Evolutionary conservation across 2,113 vertebrate genomes (phyloP).

Genomic region (Pelobates fuscus): DNA sequence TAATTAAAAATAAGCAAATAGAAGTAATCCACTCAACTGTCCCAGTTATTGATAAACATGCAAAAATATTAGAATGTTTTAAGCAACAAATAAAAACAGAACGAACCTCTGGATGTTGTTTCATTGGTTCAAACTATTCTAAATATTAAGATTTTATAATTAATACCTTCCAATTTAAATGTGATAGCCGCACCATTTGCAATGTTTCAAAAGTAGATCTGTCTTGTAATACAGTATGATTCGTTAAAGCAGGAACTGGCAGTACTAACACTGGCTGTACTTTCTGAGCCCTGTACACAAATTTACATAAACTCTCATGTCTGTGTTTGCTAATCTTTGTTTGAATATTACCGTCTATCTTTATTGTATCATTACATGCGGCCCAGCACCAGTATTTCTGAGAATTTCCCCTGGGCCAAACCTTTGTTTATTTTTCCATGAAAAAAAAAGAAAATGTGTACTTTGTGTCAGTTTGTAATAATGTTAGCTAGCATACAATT

Average conservation of each 20-base stretch:
- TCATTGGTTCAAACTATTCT: too few species aligned
- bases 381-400: background rate
- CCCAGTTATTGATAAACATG: too few species aligned
- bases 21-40: too few species aligned
- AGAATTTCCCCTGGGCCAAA: constrained; percentile 3
- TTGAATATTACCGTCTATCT: background rate
- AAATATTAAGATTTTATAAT: background rate
- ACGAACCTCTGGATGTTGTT: too few species aligned
- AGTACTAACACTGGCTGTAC: constrained; percentile 24
- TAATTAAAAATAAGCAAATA: too few species aligned
- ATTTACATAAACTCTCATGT: constrained; percentile 2
- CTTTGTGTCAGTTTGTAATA: too few species aligned
- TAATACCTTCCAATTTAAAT: background rate
- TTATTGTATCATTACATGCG: constrained; percentile 2
- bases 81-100: too few species aligned
- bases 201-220: background rate
- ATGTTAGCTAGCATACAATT: too few species aligned
- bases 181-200: background rate
- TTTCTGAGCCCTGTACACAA: constrained; percentile 3
- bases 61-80: too few species aligned
- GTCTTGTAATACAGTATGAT: background rate
- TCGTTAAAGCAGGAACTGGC: constrained; percentile 28
- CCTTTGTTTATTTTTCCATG: background rate
- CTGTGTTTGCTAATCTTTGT: background rate
- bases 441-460: background rate